Conservation (phyloP, 2,888 invertebrate species). For the Pachydiplax longipennis region DNA sequence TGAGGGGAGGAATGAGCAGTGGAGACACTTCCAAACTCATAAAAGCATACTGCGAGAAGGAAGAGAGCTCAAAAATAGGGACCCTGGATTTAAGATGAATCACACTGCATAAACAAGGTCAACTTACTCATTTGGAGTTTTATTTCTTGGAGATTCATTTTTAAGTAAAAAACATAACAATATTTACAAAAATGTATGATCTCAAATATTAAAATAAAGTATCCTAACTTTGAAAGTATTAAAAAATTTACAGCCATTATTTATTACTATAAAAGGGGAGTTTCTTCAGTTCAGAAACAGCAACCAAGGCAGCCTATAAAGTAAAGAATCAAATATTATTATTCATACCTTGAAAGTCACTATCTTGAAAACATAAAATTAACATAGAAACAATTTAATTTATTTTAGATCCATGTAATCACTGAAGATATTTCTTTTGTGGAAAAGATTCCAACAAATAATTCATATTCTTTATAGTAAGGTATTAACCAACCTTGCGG, state of each 20-base stretch:
- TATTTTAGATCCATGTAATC: too few relatives aligned
- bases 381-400: too few relatives aligned
- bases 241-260: neutral
- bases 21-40: neutral
- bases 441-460: too few relatives aligned
- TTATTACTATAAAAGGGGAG: slow-evolving; percentile 19
- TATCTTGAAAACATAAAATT: too few relatives aligned
- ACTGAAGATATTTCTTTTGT: too few relatives aligned
- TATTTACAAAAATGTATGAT: neutral
- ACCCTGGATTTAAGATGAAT: neutral
- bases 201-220: neutral
- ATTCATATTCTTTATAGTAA: slow-evolving; percentile 55
- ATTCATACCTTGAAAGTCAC: neutral
- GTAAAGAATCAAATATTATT: neutral
- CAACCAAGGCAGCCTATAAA: slow-evolving; percentile 34
- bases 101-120: neutral
- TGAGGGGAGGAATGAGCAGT: neutral
- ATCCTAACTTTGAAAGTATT: neutral
- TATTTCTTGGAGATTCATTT: neutral
- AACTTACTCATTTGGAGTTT: neutral
- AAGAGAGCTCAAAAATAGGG: neutral
- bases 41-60: neutral
- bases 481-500: slow-evolving; percentile 60
- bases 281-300: slow-evolving; percentile 32
- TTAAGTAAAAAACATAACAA: neutral